Conservation (phyloP, 92 coral and sea anemone genomes). For the Siderastrea siderea region DNA sequence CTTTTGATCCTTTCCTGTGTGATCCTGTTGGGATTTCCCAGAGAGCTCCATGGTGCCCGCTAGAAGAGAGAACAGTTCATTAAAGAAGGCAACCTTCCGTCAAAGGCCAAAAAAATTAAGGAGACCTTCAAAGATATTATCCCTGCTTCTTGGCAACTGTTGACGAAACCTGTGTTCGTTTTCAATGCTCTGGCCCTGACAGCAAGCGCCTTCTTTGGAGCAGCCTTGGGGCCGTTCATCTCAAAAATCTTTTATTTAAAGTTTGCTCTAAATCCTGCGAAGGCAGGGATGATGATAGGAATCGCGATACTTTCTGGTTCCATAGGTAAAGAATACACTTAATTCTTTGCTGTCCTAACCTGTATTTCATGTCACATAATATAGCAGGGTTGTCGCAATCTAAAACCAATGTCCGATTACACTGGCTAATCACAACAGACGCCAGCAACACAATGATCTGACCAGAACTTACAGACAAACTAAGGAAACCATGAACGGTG, state of each 20-base stretch:
- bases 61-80: slow-evolving; percentile 65
- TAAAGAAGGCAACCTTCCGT: slow-evolving; percentile 32
- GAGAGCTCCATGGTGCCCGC: slow-evolving; percentile 72
- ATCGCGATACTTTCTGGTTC: neutral
- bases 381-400: too few species aligned
- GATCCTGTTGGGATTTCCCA: slow-evolving; percentile 69
- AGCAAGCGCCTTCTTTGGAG: slow-evolving; percentile 58
- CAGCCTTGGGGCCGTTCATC: slow-evolving; percentile 75
- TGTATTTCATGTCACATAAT: too few species aligned
- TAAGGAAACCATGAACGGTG: too few species aligned
- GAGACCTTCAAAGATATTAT: slow-evolving; percentile 52
- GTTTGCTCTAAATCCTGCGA: slow-evolving; percentile 58
- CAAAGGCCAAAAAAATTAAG: too few species aligned
- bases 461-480: too few species aligned
- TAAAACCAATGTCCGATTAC: too few species aligned
- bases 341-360: too few species aligned
- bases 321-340: neutral
- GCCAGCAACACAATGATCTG: too few species aligned
- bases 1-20: slow-evolving; percentile 26
- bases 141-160: slow-evolving; percentile 72
- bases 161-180: slow-evolving; percentile 47
- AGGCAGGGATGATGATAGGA: slow-evolving; percentile 5
- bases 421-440: too few species aligned
- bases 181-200: slow-evolving; percentile 64
- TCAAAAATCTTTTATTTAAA: slow-evolving; percentile 56